Conservation (phyloP, 2,888 invertebrate species). For the Harpagoxenus sublaevis region DNA sequence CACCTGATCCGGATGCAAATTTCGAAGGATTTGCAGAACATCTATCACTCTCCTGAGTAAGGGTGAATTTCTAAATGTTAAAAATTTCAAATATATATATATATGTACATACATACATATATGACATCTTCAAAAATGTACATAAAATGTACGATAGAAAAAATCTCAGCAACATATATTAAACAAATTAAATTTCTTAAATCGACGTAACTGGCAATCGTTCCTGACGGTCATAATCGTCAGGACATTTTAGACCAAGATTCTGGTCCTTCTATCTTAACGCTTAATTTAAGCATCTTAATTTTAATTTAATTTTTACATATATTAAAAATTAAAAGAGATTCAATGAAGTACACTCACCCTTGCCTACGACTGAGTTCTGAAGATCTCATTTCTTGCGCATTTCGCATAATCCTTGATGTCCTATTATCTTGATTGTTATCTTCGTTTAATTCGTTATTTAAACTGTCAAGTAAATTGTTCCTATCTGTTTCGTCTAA, state of each 20-base stretch:
- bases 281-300: no score
- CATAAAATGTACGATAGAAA: background rate
- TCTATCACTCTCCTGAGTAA: slow-evolving; percentile 60
- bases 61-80: slow-evolving; percentile 51
- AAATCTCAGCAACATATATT: background rate
- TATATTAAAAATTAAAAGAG: background rate
- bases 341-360: slow-evolving; percentile 5
- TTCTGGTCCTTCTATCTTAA: no score
- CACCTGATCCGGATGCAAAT: slow-evolving; percentile 56
- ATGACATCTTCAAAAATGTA: slow-evolving; percentile 15
- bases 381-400: slow-evolving; percentile 34
- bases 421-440: slow-evolving; percentile 25
- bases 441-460: slow-evolving; percentile 33
- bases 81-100: slow-evolving; percentile 21
- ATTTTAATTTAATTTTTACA: no score
- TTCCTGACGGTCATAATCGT: no score
- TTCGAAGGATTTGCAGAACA: slow-evolving; percentile 53
- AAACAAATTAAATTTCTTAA: background rate
- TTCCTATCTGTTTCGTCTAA: slow-evolving; percentile 20
- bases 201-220: no score
- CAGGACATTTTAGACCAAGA: no score
- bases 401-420: slow-evolving; percentile 14
- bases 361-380: slow-evolving; percentile 23
- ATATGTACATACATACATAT: background rate
- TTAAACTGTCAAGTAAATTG: slow-evolving; percentile 23